A percentile compares a stretch with the other conserved stretches of the same genome.
Conservation (phyloP, 2,888 invertebrate genomes). For the Tipula confusa region DNA sequence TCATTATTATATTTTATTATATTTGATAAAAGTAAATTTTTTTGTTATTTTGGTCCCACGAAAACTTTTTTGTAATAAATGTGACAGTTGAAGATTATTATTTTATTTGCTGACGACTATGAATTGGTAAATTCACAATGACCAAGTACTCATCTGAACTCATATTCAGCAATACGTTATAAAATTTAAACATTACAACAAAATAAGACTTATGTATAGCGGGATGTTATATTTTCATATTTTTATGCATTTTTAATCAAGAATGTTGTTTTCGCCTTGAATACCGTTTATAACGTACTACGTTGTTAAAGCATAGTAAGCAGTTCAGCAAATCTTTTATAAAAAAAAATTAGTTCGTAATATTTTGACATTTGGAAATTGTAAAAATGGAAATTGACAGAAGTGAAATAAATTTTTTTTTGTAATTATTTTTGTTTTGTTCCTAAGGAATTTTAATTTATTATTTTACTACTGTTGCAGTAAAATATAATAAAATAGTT, state of each 20-base stretch:
- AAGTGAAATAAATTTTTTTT: not conserved
- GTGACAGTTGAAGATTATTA: not conserved
- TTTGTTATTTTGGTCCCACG: not conserved
- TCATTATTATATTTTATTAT: slow-evolving; percentile 33
- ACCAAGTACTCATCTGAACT: not conserved
- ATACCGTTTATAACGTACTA: too few species aligned
- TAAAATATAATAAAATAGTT: not conserved
- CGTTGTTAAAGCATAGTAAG: too few species aligned
- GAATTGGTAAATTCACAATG: not conserved
- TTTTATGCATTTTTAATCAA: too few species aligned
- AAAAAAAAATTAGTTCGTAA: not conserved
- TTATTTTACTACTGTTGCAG: not conserved
- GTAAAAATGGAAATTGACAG: not conserved
- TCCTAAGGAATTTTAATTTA: not conserved
- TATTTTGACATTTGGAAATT: not conserved
- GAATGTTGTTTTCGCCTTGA: too few species aligned
- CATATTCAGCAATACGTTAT: not conserved
- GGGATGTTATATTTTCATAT: too few species aligned
- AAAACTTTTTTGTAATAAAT: not conserved
- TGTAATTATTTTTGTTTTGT: not conserved
- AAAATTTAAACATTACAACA: not conserved
- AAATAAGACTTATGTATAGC: too few species aligned
- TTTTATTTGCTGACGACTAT: not conserved
- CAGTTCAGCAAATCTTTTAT: not conserved
- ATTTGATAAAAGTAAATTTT: not conserved